Base-by-base conservation (phyloP, 2,888 invertebrate species). In the Eubasilissa splendida region DNA sequence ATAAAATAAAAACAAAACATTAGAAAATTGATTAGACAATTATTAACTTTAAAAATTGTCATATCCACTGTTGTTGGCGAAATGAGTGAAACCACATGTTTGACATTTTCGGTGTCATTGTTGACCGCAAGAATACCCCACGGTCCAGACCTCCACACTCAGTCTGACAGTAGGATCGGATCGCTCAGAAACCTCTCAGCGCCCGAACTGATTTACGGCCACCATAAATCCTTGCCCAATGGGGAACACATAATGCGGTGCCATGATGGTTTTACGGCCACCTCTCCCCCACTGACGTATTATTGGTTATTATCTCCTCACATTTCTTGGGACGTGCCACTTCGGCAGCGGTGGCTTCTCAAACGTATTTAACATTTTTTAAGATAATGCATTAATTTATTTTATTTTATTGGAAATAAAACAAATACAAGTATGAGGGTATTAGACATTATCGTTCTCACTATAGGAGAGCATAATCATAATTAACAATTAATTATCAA, bases 251-350 rank as follows among this genome's bases (percentile, higher is more conserved):
- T 76, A 77, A 31, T 42, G 42, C 42, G 42, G 79, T 77, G 60
- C 79, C 79, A 75, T 79, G 79, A 83, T 79, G 80, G 83, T 81
- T 81, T 83, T 83, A 79, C 66, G 77, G 54, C 71, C n/a, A 22
- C 22, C 56, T 31, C 22, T 56, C 56, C 12, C 54, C 56, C 70
- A 70, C n/a, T 68, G 68, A 63, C 50, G 42, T 50, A 10, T 50
- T 54, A 33, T 76, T 80, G 68, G 76, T 71, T 70, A 78, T 82
- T 82, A 78, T 82, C 71, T 70, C 50, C 71, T 66, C 74, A 42
- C 53, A 63, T 80, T 79, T 83, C 80, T 78, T 9, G 59, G 83
- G 75, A 83, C 65, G 76, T 76, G 71, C 80, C 79, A 80, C 80
- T 80, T 80, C 54, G 73, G 53, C 33, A 31, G 31, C 5, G 65